phyloP scores from a whole-genome alignment of 1,140 invertebrate genomes.

The Reticulitermes speratus region DNA sequence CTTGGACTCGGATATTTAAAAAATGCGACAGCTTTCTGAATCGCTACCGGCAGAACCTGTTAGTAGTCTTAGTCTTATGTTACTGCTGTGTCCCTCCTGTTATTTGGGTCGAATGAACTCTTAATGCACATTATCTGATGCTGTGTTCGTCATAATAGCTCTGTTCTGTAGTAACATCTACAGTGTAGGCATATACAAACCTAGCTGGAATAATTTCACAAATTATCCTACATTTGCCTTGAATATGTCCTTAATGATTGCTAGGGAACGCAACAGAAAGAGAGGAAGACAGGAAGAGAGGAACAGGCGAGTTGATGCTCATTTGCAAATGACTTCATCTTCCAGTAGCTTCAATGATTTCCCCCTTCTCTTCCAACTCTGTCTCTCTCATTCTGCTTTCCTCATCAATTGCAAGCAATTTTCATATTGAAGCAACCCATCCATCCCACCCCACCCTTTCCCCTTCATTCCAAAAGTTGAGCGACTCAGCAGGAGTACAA shows the following conservation, averaged over 20 bases:
- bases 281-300: background rate
- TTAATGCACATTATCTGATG: background rate
- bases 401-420: slow-evolving; percentile 48
- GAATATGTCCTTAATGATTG: slow-evolving; percentile 48
- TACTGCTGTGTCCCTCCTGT: too few species aligned
- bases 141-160: background rate
- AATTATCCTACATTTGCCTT: slow-evolving; percentile 42
- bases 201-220: slow-evolving; percentile 40
- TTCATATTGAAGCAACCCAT: slow-evolving; percentile 47
- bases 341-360: slow-evolving; percentile 33
- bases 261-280: background rate
- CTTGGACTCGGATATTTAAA: too few species aligned
- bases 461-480: slow-evolving; percentile 8
- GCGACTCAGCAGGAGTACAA: slow-evolving; percentile 22
- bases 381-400: background rate
- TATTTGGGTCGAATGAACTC: background rate
- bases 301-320: slow-evolving; percentile 43
- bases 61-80: too few species aligned
- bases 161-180: background rate
- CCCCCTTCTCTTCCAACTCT: background rate
- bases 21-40: too few species aligned
- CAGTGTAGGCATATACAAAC: slow-evolving; percentile 20
- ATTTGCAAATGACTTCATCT: slow-evolving; percentile 51
- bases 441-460: slow-evolving; percentile 34
- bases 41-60: too few species aligned